Evolutionary conservation across 1,140 invertebrate species (phyloP).

Genomic region (Amyelois transitella): DNA sequence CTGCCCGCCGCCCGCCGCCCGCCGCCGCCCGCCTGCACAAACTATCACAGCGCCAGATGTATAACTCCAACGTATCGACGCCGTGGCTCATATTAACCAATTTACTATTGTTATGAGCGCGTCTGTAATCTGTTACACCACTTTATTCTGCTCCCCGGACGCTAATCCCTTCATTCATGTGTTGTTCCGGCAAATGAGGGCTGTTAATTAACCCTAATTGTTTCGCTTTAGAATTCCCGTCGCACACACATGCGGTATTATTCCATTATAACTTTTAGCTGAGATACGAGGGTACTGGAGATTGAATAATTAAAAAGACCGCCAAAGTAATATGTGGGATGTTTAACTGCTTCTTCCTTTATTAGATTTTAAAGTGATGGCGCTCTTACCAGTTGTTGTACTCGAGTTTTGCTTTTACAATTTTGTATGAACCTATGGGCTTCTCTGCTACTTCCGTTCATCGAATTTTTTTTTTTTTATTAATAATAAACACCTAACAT

Average conservation of each 20-base stretch:
- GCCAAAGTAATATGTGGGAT: background rate
- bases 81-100: slow-evolving; percentile 2
- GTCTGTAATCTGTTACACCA: slow-evolving; percentile 3
- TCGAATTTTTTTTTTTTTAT: no score
- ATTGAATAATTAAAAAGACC: background rate
- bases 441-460: no score
- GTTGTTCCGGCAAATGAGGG: background rate
- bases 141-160: background rate
- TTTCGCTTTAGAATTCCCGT: background rate
- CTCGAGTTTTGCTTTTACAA: background rate
- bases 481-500: no score
- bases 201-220: background rate
- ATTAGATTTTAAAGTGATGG: background rate
- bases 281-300: background rate
- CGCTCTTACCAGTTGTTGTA: background rate
- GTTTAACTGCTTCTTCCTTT: background rate
- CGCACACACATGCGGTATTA: background rate
- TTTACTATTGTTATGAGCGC: background rate
- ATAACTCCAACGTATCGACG: background rate
- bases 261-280: background rate
- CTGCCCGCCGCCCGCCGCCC: slow-evolving; percentile 16
- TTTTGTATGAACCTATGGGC: background rate
- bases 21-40: slow-evolving; percentile 10
- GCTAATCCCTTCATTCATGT: background rate
- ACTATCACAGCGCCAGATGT: background rate